Base-by-base conservation (phyloP, 2,888 invertebrate species). In the Onthophagus sagittarius region DNA sequence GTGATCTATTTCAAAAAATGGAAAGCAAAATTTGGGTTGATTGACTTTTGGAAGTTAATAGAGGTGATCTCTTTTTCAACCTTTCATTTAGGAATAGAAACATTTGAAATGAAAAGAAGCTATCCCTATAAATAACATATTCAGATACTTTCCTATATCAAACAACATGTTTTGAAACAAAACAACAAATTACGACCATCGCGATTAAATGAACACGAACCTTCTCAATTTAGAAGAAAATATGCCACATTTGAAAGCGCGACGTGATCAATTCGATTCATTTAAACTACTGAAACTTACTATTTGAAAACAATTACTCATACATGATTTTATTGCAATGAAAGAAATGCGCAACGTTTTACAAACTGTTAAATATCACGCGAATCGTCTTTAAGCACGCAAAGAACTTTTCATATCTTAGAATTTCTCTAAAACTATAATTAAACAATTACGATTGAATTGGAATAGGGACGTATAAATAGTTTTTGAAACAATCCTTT, bases 101-200 rank as follows among this genome's bases (percentile, higher is more conserved):
- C n/a, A n/a, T n/a, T n/a, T n/a, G n/a, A n/a, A n/a, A n/a, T n/a
- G n/a, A n/a, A n/a, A n/a, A n/a, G n/a, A n/a, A n/a, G n/a, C n/a
- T n/a, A n/a, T n/a, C n/a, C n/a, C 23, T 23, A 23, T 2, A 23
- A 23, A 23, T 23, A 23, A 23, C 23, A 23, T 23, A 1, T 23
- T 23, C 23, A 23, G 3, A 23, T 23, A 23, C 1, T 23, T 23
- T 23, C 23, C 3, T 23, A 23, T 23, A 23, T 23, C 23, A 23
- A 23, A 23, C 3, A 23, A 23, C 23, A 3, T 23, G 23, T 23
- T 23, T 23, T 23, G 23, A 23, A 23, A 23, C 3, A 23, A 23
- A 33, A 67, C 32, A 67, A 65, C 64, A 15, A 67, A 65, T 63
- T 65, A 71, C 71, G 32, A 31, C 15, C 15, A 63, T 15, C 23